Conservation (phyloP, 2,797 vertebrate species). For the Protonibea diacanthus region DNA sequence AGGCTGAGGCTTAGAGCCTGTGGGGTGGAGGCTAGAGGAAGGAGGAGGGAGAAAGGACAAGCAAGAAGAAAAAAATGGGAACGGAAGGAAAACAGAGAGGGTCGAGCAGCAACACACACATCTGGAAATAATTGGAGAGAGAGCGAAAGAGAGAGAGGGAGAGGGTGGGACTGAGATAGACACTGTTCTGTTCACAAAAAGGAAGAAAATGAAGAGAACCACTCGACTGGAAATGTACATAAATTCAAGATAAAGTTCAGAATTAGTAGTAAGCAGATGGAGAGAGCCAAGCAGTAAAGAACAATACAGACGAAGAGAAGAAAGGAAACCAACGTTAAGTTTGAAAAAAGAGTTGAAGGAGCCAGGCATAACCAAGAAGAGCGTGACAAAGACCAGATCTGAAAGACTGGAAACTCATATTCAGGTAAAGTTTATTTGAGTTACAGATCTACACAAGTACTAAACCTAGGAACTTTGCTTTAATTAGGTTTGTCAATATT, state of each 20-base stretch:
- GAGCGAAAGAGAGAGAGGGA: conserved; percentile 21
- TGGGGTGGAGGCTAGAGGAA: conserved; percentile 29
- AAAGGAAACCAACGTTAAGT: conserved; percentile 21
- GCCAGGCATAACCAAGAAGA: neutral
- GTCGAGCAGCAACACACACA: conserved; percentile 51
- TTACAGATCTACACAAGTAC: neutral
- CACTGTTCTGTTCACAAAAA: conserved; percentile 9
- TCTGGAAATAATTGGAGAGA: conserved; percentile 72
- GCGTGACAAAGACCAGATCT: neutral
- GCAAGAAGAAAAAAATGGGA: conserved; percentile 31
- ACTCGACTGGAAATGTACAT: conserved; percentile 25
- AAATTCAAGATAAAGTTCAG: conserved; percentile 10
- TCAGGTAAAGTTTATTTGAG: conserved; percentile 46
- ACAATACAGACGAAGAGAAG: conserved; percentile 9
- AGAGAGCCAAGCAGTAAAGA: neutral
- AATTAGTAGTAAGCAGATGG: neutral
- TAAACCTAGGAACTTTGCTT: neutral
- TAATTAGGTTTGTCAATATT: neutral
- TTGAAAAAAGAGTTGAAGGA: conserved; percentile 2
- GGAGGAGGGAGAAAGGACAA: conserved; percentile 30
- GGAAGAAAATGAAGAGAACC: conserved; percentile 21
- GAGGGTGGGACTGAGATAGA: conserved; percentile 21
- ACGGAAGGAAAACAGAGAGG: conserved; percentile 45
- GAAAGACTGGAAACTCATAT: neutral
- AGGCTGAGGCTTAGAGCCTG: conserved; percentile 19